Conservation (phyloP, 2,888 invertebrate species). For the Epicampocera succincta region DNA sequence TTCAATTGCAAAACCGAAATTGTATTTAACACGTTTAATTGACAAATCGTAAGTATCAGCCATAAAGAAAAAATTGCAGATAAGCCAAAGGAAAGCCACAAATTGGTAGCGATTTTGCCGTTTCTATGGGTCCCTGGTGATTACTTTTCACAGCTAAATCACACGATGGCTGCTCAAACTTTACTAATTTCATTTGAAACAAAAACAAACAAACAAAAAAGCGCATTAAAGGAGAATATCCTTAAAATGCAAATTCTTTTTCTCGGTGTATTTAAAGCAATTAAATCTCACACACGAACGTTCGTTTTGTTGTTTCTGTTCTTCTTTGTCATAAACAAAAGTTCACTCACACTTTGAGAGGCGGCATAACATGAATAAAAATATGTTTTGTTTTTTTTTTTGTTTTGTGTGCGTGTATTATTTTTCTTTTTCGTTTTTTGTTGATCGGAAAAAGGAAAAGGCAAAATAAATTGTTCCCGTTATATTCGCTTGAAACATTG, state of each 20-base stretch:
- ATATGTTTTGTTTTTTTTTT: background rate
- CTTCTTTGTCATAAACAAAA: conserved; percentile 43
- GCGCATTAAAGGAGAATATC: too few species aligned
- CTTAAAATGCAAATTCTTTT: background rate
- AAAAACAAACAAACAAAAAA: too few species aligned
- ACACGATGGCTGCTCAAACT: too few species aligned
- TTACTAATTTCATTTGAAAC: background rate
- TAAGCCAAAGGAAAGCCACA: too few species aligned
- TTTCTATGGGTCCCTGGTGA: too few species aligned
- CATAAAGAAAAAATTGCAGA: too few species aligned
- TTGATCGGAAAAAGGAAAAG: conserved; percentile 36
- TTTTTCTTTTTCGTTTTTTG: conserved; percentile 7
- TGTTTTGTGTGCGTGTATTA: conserved; percentile 31
- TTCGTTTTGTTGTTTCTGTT: conserved; percentile 14
- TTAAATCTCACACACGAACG: background rate
- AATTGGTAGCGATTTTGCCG: too few species aligned
- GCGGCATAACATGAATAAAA: conserved; percentile 38
- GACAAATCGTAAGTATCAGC: too few species aligned
- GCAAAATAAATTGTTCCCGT: conserved; percentile 37
- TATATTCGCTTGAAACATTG: conserved; percentile 39
- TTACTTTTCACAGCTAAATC: too few species aligned
- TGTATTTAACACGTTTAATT: too few species aligned
- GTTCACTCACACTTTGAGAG: conserved; percentile 63
- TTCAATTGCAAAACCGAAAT: too few species aligned
- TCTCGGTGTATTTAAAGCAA: conserved; percentile 1